Evolutionary conservation across 2,888 invertebrate species (phyloP).

Genomic region (Podabrus alpinus): DNA sequence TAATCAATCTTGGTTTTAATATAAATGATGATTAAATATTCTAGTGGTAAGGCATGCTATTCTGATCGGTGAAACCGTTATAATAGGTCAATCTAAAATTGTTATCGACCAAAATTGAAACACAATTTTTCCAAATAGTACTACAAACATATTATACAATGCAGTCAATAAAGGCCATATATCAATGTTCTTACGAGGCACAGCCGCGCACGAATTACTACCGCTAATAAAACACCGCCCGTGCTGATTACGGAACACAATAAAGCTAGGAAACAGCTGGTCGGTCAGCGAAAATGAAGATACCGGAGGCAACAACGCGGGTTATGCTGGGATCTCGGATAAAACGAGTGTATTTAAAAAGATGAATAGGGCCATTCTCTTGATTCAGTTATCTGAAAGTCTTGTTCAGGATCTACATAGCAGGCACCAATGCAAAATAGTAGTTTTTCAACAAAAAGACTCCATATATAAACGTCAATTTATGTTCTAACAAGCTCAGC

Average conservation of each 20-base stretch:
- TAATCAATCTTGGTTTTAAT: not conserved
- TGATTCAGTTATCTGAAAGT: slow-evolving; percentile 68
- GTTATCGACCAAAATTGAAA: slow-evolving; percentile 39
- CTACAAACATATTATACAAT: slow-evolving; percentile 46
- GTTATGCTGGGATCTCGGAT: slow-evolving; percentile 25
- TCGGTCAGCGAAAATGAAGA: slow-evolving; percentile 36
- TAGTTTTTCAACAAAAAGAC: not conserved
- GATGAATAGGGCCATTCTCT: slow-evolving; percentile 68
- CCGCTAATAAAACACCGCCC: slow-evolving; percentile 51
- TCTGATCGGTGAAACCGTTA: not conserved
- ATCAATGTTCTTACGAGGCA: slow-evolving; percentile 49
- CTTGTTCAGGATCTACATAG: slow-evolving; percentile 56
- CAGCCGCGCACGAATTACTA: slow-evolving; percentile 50
- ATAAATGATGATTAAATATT: not conserved
- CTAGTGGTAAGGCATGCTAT: not conserved
- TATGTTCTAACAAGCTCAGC: slow-evolving; percentile 2
- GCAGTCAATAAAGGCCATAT: slow-evolving; percentile 51
- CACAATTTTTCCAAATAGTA: slow-evolving; percentile 9
- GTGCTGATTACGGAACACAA: slow-evolving; percentile 52
- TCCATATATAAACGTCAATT: slow-evolving; percentile 15
- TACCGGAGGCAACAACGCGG: slow-evolving; percentile 28
- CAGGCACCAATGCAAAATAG: slow-evolving; percentile 30
- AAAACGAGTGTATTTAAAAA: slow-evolving; percentile 59
- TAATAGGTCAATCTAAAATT: slow-evolving; percentile 18
- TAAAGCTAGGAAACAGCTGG: slow-evolving; percentile 45